Base-by-base conservation (phyloP, 2,113 vertebrate genomes). In the Chaenocephalus aceratus region DNA sequence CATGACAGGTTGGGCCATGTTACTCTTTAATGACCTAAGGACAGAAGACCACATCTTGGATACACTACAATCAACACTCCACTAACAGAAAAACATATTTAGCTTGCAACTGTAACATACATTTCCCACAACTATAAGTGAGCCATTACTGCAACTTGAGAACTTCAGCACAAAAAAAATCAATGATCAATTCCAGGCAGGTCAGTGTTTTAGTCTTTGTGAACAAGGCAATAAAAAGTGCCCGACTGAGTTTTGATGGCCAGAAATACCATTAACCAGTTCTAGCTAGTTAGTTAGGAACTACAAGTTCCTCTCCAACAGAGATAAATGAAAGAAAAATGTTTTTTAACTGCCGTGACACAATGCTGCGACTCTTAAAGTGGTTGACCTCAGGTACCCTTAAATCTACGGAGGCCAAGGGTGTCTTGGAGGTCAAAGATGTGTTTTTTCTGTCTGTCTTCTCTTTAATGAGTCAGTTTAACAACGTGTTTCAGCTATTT, bases 211-310 rank as follows among this genome's bases (percentile, higher is more conserved):
- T 44, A 82, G 67, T 46, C 52, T 49, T 83, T 61, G 26, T 72
- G 49, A 83, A 73, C 74, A 30, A n/a, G 67, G 64, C 70, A 86
- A 75, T 89, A 86, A 88, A 88, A 83, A 52, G 62, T 74, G 16
- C 64, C 75, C 73, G 52, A 78, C 70, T 70, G 75, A 67, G 66
- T 0, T 73, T 76, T 18, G 80, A 84, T 65, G 62, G 61, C 34
- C 71, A 80, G 45, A 87, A 82, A 75, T 67, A 57, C 64, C 30
- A 77, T 77, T 88, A 86, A 90, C 58, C 54, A 82, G 65, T 21
- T 75, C 82, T 86, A 88, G 72, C 60, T 16, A 7, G 79, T 63
- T 30, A 69, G 21, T 74, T 82, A 75, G 70, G 51, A 82, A 54
- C 23, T 76, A 54, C 21, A 85, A 66, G 48, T 26, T 26, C 77